phyloP scores from a whole-genome alignment of 2,797 vertebrate genomes.

The Crenichthys baileyi region DNA sequence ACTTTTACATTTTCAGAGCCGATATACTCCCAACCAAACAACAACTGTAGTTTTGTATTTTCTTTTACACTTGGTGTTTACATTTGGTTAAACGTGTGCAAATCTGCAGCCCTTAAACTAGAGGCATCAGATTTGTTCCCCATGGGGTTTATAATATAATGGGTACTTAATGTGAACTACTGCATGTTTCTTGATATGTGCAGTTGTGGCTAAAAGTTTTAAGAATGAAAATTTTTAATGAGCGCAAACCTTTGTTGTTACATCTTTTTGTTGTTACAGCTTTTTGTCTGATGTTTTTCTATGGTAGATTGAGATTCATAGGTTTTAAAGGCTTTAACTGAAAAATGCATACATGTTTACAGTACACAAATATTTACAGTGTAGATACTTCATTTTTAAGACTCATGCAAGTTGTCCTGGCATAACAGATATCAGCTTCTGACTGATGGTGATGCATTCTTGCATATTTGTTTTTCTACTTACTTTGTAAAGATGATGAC shows the following conservation, averaged over 20 bases:
- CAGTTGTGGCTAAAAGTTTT: neutral
- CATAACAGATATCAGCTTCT: neutral
- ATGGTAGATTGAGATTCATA: neutral
- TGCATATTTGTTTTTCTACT: neutral
- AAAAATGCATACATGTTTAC: neutral
- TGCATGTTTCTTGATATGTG: neutral
- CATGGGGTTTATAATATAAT: neutral
- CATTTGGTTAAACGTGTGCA: neutral
- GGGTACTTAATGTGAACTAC: neutral
- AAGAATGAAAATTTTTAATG: neutral
- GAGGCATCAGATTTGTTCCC: neutral
- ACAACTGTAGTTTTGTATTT: neutral
- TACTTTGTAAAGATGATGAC: neutral
- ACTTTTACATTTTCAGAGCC: neutral
- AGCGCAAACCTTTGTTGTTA: neutral
- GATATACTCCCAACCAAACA: neutral
- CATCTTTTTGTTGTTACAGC: neutral
- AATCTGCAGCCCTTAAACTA: neutral
- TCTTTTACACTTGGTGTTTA: neutral
- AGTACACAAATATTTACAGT: neutral
- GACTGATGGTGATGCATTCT: neutral
- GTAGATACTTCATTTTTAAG: neutral
- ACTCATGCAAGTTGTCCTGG: neutral
- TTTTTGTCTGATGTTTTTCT: neutral
- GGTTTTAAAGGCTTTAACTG: neutral